Evolutionary conservation across 2,888 invertebrate species (phyloP).

Genomic region (Stegophylla sp.): DNA sequence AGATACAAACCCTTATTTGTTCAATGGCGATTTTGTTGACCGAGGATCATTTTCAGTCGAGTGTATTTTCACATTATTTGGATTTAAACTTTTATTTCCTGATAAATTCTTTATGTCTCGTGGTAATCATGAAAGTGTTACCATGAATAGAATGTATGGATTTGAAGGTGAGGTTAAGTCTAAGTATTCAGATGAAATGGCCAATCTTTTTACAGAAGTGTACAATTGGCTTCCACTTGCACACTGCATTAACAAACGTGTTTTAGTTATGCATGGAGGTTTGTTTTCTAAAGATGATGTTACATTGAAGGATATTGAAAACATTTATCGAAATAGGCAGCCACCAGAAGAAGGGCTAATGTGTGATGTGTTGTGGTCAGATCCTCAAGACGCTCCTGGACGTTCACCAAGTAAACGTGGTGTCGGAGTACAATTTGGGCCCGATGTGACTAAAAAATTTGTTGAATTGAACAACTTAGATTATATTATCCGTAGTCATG

Average conservation of each 20-base stretch:
- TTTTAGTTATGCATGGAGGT: constrained; percentile 96
- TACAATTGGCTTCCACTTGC: constrained; percentile 97
- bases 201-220: constrained; percentile 96
- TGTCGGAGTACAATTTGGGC: constrained; percentile 98
- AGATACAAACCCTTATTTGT: constrained; percentile 92
- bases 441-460: constrained; percentile 91
- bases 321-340: constrained; percentile 90
- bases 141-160: constrained; percentile 99
- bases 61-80: constrained; percentile 96
- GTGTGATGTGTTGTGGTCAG: constrained; percentile 99
- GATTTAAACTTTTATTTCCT: constrained; percentile 94
- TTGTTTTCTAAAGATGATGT: constrained; percentile 92
- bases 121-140: constrained; percentile 98
- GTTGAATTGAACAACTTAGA: constrained; percentile 84
- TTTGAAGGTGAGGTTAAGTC: constrained; percentile 98
- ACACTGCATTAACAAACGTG: constrained; percentile 88
- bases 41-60: constrained; percentile 99
- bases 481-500: constrained; percentile 95
- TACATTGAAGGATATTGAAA: constrained; percentile 88
- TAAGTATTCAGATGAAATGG: constrained; percentile 94
- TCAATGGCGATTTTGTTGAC: constrained; percentile 99
- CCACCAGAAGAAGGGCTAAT: constrained; percentile 97
- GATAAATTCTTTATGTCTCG: constrained; percentile 96
- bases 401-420: constrained; percentile 94
- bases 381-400: constrained; percentile 90